phyloP scores from a whole-genome alignment of 2,797 vertebrate species.

The Chloroceryle amazona region DNA sequence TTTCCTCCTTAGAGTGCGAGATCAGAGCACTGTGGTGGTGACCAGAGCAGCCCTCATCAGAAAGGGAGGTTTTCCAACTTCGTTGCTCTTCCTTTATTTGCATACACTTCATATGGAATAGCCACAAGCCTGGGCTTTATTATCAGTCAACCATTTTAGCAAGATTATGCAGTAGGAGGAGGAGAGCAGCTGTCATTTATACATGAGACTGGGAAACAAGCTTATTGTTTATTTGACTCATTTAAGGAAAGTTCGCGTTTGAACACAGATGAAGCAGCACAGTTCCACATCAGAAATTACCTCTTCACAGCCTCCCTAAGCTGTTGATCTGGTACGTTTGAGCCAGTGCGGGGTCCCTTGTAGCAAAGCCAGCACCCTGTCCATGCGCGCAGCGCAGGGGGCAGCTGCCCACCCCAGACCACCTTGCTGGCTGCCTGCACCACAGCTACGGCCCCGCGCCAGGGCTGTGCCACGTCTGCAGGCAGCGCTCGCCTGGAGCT shows the following conservation, averaged over 20 bases:
- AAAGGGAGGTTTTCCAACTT: not conserved
- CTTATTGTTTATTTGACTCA: not conserved
- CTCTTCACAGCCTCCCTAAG: not conserved
- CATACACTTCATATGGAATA: not conserved
- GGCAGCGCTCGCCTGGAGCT: not conserved
- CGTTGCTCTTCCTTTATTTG: not conserved
- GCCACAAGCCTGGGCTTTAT: not conserved
- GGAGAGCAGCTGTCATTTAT: not conserved
- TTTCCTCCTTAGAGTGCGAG: not conserved
- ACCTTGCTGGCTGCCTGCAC: not conserved
- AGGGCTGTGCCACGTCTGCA: not conserved
- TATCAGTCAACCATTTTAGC: not conserved
- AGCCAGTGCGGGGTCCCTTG: accelerated
- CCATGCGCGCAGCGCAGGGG: accelerated
- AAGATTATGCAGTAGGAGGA: not conserved
- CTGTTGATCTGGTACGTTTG: not conserved
- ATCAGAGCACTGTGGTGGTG: not conserved
- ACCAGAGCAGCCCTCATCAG: not conserved
- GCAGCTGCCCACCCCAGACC: accelerated
- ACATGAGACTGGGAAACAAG: not conserved
- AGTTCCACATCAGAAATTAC: not conserved
- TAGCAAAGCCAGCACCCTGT: not conserved
- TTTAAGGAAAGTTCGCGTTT: not conserved
- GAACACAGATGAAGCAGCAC: not conserved
- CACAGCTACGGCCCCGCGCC: accelerated